phyloP scores from a whole-genome alignment of 2,113 vertebrate species.

The Rhinolophus sinicus region DNA sequence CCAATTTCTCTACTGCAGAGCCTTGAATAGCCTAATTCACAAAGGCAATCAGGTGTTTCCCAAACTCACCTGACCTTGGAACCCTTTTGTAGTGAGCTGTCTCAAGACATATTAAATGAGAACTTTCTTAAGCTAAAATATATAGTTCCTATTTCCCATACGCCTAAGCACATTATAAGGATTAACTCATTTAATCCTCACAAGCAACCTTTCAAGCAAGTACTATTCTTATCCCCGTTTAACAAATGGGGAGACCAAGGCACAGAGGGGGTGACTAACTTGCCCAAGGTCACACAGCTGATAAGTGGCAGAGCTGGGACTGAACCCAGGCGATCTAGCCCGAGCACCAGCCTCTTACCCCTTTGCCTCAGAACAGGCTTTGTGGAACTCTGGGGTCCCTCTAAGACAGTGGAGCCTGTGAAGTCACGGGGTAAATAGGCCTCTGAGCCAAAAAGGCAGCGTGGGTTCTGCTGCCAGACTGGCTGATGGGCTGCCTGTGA shows the following conservation, averaged over 20 bases:
- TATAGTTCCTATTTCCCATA: background rate
- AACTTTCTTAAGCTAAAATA: background rate
- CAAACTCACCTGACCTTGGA: background rate
- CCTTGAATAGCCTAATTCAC: background rate
- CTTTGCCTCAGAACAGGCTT: background rate
- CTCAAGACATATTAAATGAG: background rate
- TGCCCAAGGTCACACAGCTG: background rate
- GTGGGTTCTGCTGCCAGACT: background rate
- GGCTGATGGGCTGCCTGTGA: rapidly evolving
- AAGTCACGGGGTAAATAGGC: background rate
- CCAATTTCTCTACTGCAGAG: background rate
- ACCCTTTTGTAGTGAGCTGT: background rate
- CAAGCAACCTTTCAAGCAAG: background rate
- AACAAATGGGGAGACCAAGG: background rate
- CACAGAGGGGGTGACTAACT: background rate
- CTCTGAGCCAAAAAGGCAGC: background rate
- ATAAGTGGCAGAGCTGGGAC: background rate
- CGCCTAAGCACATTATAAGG: background rate
- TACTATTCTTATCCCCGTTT: background rate
- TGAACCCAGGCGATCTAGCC: background rate
- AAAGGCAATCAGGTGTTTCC: background rate
- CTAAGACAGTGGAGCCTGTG: background rate
- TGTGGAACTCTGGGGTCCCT: background rate
- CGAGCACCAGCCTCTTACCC: background rate
- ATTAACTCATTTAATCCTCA: background rate